Conservation (phyloP, 1,140 invertebrate species). For the Caenorhabditis elegans region DNA sequence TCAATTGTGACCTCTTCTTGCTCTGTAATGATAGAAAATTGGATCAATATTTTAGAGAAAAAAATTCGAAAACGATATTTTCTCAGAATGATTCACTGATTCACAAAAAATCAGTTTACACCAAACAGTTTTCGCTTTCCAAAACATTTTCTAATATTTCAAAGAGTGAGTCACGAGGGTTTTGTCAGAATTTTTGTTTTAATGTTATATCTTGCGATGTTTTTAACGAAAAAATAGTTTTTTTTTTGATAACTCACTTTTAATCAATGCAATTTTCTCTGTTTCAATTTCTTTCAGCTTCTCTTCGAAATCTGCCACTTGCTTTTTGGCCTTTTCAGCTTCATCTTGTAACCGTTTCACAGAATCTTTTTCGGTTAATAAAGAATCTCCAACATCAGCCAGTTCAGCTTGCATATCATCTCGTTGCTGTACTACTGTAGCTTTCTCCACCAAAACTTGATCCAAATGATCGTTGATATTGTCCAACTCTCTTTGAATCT, state of each 20-base stretch:
- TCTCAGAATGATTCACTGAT: too few relatives aligned
- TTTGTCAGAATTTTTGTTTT: too few relatives aligned
- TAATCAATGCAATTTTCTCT: background rate
- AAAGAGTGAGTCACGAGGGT: too few relatives aligned
- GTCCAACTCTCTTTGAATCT: conserved; percentile 14
- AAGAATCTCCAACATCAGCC: background rate
- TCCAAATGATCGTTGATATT: conserved; percentile 28
- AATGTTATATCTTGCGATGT: too few relatives aligned
- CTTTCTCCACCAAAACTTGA: conserved; percentile 17
- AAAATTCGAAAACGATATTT: too few relatives aligned
- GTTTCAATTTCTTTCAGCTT: background rate
- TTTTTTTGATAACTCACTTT: background rate
- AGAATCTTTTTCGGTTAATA: background rate
- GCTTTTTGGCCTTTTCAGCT: background rate
- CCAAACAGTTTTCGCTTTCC: too few relatives aligned
- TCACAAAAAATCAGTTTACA: too few relatives aligned
- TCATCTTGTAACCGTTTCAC: background rate
- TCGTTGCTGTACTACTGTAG: conserved; percentile 4
- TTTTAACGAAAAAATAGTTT: background rate
- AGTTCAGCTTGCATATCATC: conserved; percentile 18
- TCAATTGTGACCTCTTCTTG: conserved; percentile 5
- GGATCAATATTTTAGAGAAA: too few relatives aligned
- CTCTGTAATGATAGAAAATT: background rate
- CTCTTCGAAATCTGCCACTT: background rate
- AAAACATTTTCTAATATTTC: too few relatives aligned